Base-by-base conservation (phyloP, 2,113 vertebrate species). In the Eubucco bourcierii region DNA sequence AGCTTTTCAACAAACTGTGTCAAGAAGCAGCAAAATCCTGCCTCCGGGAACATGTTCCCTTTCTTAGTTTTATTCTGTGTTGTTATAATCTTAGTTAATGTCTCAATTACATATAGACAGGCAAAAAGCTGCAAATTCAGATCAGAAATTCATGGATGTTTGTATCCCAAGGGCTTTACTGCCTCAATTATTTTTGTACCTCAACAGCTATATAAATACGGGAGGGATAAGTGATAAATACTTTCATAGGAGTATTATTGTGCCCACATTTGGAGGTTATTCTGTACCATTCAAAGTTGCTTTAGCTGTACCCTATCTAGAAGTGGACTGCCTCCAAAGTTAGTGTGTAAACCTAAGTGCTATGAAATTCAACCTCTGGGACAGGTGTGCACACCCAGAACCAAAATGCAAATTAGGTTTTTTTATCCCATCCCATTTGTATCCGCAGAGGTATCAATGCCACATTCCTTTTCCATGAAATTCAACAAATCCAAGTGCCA, bases 11-110 rank as follows among this genome's bases (percentile, higher is more conserved):
- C 83, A 96, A 94, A 95, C 86, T 96, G 66, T 97, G 91, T 97
- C 96, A 97, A 97, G 96, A 95, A 97, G 88, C 92, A 96, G 88
- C 94, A 93, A 97, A 97, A 97, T 93, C 90, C 94, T 93, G 79
- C 94, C 92, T 97, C 94, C 16, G 39, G 91, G 91, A 95, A 89
- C 87, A 61, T 74, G 67, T 88, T 93, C 88, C 70, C 53, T 96
- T 96, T 87, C 83, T 93, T 96, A 90, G 63, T 82, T 96, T 96
- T 72, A 86, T 91, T 90, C 81, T 86, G 53, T 74, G 81, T 93
- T 84, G 88, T 93, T 95, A 33, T 55, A 56, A 31, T 93, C 66
- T 88, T 2, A 0, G 65, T 93, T 93, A 93, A 59, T 53, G 47
- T 89, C 93, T 88, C 91, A 91, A n/a, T 95, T 93, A 86, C 1